phyloP scores from a whole-genome alignment of 2,797 vertebrate species.

The Monodelphis domestica region DNA sequence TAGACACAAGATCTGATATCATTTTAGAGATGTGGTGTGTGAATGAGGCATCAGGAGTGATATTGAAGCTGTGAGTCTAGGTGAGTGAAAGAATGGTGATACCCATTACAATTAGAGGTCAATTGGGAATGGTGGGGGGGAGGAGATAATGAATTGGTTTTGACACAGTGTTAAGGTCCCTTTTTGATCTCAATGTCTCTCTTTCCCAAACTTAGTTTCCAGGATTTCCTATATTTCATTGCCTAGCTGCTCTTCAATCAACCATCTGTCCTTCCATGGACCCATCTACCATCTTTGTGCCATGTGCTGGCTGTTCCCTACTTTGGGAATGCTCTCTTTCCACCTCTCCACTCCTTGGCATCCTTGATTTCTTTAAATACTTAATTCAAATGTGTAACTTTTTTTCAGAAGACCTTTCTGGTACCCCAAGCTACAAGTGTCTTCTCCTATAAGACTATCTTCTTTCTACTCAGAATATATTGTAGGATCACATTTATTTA shows the following conservation, averaged over 20 bases:
- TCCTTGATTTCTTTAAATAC: background rate
- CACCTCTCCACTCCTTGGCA: background rate
- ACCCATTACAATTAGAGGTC: background rate
- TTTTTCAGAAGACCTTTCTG: background rate
- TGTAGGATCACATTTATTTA: background rate
- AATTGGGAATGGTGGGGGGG: background rate
- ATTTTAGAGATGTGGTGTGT: too few relatives aligned
- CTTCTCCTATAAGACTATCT: background rate
- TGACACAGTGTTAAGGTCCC: background rate
- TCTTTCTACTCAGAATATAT: background rate
- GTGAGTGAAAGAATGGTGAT: background rate
- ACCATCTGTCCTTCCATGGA: too few relatives aligned
- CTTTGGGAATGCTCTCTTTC: background rate
- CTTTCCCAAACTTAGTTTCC: background rate
- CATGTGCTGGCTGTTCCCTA: too few relatives aligned
- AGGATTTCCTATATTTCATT: background rate
- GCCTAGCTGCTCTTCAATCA: background rate
- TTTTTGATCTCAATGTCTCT: background rate
- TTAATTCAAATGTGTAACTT: background rate
- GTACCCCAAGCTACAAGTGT: background rate
- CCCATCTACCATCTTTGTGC: background rate
- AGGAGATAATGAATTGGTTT: background rate
- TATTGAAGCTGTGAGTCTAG: too few relatives aligned
- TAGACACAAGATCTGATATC: too few relatives aligned
- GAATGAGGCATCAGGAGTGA: too few relatives aligned